A percentile compares a stretch with the other conserved stretches of the same genome.
phyloP scores from a whole-genome alignment of 2,888 invertebrate species.

The Lysandra coridon region DNA sequence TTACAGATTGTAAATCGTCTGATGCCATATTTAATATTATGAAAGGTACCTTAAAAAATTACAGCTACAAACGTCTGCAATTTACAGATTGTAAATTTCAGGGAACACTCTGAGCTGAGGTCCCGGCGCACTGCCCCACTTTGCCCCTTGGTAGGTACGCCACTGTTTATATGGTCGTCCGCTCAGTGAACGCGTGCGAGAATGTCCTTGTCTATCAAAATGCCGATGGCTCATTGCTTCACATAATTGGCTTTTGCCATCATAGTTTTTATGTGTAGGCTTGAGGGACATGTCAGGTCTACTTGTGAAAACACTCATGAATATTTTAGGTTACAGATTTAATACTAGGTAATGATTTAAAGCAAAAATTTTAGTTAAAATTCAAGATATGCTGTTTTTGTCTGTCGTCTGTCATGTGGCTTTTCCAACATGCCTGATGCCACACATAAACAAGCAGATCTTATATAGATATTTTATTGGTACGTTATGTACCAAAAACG shows the following conservation, averaged over 20 bases:
- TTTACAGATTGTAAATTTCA: neutral
- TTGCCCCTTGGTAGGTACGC: neutral
- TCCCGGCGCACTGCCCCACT: neutral
- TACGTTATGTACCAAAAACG: neutral
- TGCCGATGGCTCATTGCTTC: neutral
- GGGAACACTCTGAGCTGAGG: neutral
- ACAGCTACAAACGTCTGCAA: too few relatives aligned
- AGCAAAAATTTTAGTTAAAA: too few relatives aligned
- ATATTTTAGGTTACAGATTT: too few relatives aligned
- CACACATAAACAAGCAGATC: too few relatives aligned
- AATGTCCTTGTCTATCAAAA: neutral
- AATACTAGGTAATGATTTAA: too few relatives aligned
- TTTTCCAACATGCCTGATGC: too few relatives aligned
- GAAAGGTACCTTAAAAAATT: too few relatives aligned
- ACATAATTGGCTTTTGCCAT: neutral
- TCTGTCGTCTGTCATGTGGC: too few relatives aligned
- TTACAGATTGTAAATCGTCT: neutral
- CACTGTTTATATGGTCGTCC: neutral
- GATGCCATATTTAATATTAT: too few relatives aligned
- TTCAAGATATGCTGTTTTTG: too few relatives aligned
- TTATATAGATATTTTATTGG: too few relatives aligned
- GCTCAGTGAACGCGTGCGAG: slow-evolving; percentile 7
- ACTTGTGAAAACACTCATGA: neutral
- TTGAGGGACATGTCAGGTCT: neutral
- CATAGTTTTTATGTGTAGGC: neutral